Conservation (phyloP, 1,140 invertebrate genomes). For the Doryteuthis pealeii region DNA sequence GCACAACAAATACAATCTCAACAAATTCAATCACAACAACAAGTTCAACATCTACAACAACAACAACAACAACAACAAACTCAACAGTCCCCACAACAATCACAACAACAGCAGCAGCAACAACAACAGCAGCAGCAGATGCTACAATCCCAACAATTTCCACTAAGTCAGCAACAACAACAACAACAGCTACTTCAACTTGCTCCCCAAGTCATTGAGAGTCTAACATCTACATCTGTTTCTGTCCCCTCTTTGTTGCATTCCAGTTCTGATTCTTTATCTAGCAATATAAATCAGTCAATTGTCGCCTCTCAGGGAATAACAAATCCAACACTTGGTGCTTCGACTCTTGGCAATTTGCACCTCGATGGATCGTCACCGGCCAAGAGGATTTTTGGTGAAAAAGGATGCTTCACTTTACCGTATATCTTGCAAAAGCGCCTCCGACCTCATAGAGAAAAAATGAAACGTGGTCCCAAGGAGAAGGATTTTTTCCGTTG, state of each 20-base stretch:
- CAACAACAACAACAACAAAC: neutral
- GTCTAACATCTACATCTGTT: neutral
- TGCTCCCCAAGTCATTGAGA: neutral
- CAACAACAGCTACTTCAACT: neutral
- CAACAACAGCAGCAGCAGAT: neutral
- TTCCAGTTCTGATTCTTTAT: too few species aligned
- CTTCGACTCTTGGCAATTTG: neutral
- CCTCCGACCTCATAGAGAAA: constrained; percentile 3
- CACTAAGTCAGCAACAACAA: neutral
- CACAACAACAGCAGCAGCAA: neutral
- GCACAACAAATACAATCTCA: neutral
- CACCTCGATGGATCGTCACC: neutral
- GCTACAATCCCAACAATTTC: neutral
- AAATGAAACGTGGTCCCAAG: constrained; percentile 29
- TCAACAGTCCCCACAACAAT: neutral
- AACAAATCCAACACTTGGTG: neutral
- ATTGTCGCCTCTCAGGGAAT: too few species aligned
- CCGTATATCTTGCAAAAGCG: neutral
- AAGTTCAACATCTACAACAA: neutral
- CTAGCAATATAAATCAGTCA: too few species aligned
- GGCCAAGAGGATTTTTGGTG: neutral
- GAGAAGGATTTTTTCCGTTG: constrained; percentile 29
- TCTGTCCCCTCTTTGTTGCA: too few species aligned
- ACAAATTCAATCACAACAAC: neutral
- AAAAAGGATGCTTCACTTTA: neutral